Evolutionary conservation across 2,888 invertebrate genomes (phyloP).

Genomic region (Entomobrya proxima): DNA sequence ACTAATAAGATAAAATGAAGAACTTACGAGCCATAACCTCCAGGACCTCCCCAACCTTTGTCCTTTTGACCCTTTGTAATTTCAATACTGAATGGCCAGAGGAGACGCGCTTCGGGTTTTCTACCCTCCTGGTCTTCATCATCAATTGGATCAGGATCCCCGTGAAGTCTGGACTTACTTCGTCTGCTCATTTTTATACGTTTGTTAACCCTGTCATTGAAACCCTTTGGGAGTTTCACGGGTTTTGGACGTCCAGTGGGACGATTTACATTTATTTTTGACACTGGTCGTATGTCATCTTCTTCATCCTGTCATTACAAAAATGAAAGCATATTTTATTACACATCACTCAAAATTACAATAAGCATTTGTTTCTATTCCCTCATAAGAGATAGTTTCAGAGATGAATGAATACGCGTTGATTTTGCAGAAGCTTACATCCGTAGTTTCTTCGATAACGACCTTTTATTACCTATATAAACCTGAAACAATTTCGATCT

Average conservation of each 20-base stretch:
- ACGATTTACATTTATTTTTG: not conserved
- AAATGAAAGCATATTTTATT: too few species aligned
- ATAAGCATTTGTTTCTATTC: too few species aligned
- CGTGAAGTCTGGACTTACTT: constrained; percentile 50
- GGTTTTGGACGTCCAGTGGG: constrained; percentile 46
- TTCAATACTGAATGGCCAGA: constrained; percentile 74
- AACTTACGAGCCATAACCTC: constrained; percentile 70
- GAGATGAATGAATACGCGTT: too few species aligned
- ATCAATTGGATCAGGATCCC: constrained; percentile 72
- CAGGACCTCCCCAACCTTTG: constrained; percentile 55
- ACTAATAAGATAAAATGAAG: constrained; percentile 1
- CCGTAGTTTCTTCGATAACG: too few species aligned
- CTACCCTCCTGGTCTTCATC: constrained; percentile 70
- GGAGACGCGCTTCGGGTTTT: constrained; percentile 65
- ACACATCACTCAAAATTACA: too few species aligned
- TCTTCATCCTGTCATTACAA: constrained; percentile 30
- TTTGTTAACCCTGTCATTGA: constrained; percentile 69
- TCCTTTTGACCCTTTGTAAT: constrained; percentile 64
- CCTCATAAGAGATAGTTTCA: too few species aligned
- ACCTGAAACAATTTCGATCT: too few species aligned
- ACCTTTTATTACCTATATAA: too few species aligned
- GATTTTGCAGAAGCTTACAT: too few species aligned
- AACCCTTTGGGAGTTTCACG: constrained; percentile 66
- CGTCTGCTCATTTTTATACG: constrained; percentile 54
- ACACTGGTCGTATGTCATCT: not conserved